Evolutionary conservation across 2,797 vertebrate species (phyloP).

Genomic region (Oreochromis grahami): DNA sequence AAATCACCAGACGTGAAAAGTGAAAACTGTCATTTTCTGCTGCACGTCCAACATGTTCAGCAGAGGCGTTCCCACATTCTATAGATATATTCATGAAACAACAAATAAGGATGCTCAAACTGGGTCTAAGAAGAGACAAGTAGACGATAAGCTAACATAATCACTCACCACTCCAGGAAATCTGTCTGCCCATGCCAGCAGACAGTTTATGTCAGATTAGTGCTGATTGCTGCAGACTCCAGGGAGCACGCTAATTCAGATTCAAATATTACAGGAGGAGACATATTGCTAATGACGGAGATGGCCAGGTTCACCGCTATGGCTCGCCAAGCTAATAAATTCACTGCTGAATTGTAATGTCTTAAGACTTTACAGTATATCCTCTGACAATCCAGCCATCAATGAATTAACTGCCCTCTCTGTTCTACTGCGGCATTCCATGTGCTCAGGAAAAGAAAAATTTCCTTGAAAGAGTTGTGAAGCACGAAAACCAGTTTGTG

Average conservation of each 20-base stretch:
- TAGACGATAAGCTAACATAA: not conserved
- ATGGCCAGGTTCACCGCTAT: conserved; percentile 18
- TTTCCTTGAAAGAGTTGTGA: conserved; percentile 2
- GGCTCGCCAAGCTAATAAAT: conserved; percentile 34
- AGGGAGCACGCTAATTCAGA: conserved; percentile 2
- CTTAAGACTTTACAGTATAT: conserved; percentile 7
- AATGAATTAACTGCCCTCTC: conserved; percentile 19
- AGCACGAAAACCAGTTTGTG: conserved; percentile 1
- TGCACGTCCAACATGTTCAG: not conserved
- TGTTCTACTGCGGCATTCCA: not conserved
- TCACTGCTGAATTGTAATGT: conserved; percentile 25
- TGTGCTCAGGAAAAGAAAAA: not conserved
- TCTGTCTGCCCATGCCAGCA: conserved; percentile 5
- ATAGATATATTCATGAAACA: not conserved
- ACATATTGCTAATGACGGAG: conserved; percentile 17
- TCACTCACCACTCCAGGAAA: not conserved
- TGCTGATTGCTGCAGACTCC: not conserved
- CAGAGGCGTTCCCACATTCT: not conserved
- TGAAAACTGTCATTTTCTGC: not conserved
- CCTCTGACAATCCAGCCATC: conserved; percentile 10
- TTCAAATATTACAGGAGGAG: not conserved
- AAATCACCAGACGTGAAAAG: not conserved
- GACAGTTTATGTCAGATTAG: conserved; percentile 38
- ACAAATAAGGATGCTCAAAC: not conserved
- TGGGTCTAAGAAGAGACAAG: not conserved